Evolutionary conservation across 2,113 vertebrate species (phyloP), one percentile per base, ranked within the genome.

Genomic region (Epinephelus cyanopodus): DNA sequence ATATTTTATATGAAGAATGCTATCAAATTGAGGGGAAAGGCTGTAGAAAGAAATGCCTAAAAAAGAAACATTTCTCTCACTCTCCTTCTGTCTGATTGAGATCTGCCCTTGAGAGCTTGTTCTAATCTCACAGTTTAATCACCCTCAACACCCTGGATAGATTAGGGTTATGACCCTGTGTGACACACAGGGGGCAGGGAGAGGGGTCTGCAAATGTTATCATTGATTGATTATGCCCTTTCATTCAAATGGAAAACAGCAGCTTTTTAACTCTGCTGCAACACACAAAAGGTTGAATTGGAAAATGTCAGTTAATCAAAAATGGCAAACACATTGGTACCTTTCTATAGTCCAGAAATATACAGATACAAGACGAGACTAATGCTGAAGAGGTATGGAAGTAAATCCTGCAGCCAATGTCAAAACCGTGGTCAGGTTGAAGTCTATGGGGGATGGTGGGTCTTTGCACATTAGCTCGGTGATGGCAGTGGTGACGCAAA

Each of bases 371-470:
- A 1, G 47, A 23, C 19, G 5, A 66, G 77, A 33, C 0, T 18
- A 50, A 18, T 2, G 11, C 50, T 6, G 13, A 8, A 52, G 77
- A 81, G 29, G 21, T 14, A 68, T 6, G 4, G 19, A 2, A 63
- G 67, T 65, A 74, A 91, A 85, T 83, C 78, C 85, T 72, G 86
- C 85, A 84, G 93, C 90, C 93, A 93, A 94, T 89, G 91, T 94
- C 94, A 92, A 93, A 92, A 94, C 87, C 85, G 89, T 91, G 94
- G 90, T 90, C 93, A 93, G 90, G 94, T 91, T 93, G 86, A 94
- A 94, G 93, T 94, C 90, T 93, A 88, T 76, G 82, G 89, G 90
- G 89, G 90, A 88, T 76, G 90, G 90, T 75, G 74, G 73, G 86
- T 63, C 77, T 56, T 73, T 29, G 48, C 67, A 88, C 87, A 84